A percentile compares a stretch with the other conserved stretches of the same genome.
phyloP scores from a whole-genome alignment of 2,888 invertebrate genomes.

The Papilio elwesi region DNA sequence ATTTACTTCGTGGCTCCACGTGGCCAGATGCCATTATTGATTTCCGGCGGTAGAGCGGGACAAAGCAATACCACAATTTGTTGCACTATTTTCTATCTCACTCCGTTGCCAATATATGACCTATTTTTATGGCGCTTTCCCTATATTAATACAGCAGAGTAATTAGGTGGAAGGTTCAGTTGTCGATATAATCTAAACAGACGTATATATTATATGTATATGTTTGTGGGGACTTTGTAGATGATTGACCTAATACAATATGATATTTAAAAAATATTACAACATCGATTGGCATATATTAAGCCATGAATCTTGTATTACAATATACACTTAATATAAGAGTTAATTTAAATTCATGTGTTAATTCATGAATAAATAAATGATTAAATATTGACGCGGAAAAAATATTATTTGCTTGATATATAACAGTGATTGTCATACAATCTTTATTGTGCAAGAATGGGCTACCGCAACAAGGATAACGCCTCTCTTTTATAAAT shows the following conservation, averaged over 20 bases:
- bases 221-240: conserved; percentile 44
- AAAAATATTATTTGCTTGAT: no score
- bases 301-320: no score
- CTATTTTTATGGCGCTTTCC: conserved; percentile 83
- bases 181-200: conserved; percentile 61
- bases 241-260: background rate
- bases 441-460: no score
- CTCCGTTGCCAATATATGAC: conserved; percentile 82
- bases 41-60: conserved; percentile 80
- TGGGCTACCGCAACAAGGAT: no score
- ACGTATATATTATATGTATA: conserved; percentile 41
- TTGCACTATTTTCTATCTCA: conserved; percentile 81
- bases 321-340: no score
- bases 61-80: conserved; percentile 77
- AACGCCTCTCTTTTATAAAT: no score
- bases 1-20: conserved; percentile 78
- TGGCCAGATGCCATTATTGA: conserved; percentile 83
- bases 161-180: conserved; percentile 79
- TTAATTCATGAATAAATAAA: no score
- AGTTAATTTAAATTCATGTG: no score
- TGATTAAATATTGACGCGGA: no score
- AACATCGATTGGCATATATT: background rate
- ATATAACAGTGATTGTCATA: no score
- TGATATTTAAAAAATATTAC: background rate
- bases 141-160: conserved; percentile 82